Base-by-base conservation (phyloP, 30 jellyfish, hydroid and myxozoan species). In the Calvadosia cruxmelitensis region DNA sequence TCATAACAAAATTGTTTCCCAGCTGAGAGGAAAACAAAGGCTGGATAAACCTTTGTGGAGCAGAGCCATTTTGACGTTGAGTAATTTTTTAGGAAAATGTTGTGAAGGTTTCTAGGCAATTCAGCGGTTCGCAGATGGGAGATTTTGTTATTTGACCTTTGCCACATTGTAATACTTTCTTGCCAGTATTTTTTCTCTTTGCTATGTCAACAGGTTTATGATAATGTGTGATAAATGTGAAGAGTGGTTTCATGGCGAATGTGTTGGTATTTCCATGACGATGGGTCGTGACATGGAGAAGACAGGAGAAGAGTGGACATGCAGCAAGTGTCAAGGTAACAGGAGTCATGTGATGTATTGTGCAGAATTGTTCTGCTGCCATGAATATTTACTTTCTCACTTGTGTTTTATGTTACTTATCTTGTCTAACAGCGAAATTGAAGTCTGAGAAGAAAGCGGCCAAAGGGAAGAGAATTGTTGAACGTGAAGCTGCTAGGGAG, bases 201-300 rank as follows among this genome's bases (percentile, higher is more conserved):
- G n/a, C n/a, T n/a, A n/a, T n/a, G n/a, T n/a, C n/a, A n/a, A n/a
- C 52, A 89, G 98, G 53, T 89, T 89, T 52, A 89, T 89, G 98
- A 89, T 89, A 42, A 79, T 94, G 34, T 89, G 98, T 63, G 98
- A 89, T 31, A 76, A 77, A 30, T 89, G 98, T 33, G 98, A 89
- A 68, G 98, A 89, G 13, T 89, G 98, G 98, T 89, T 76, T 50
- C 98, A 89, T 72, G 98, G 98, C 10, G 98, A 89, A 12, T 89
- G 98, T 73, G 98, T 89, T 35, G 98, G 95, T 3, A 82, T 89
- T 1, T 74, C 98, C 1, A 90, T 83, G 71, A 75, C 92, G 0
- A 89, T 74, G 52, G 98, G 98, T 24, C 80, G 94, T 28, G 98
- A 89, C 53, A 73, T 89, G 88, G 98, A 89, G 64, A 89, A 89